phyloP scores from a whole-genome alignment of 2,888 invertebrate genomes.

The Caenorhabditis japonica region DNA sequence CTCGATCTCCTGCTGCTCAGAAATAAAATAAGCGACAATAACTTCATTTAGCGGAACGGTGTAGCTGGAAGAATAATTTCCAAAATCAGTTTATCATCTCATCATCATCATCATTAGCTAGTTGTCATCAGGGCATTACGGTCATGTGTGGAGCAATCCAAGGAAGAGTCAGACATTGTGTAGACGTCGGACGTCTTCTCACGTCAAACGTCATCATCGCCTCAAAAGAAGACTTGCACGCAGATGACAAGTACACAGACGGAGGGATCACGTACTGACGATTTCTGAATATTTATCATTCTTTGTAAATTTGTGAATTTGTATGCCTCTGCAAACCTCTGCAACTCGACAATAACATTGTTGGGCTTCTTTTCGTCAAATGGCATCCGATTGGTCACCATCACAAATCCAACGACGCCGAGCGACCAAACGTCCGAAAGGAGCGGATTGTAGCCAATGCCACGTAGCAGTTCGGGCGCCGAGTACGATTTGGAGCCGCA shows the following conservation, averaged over 20 bases:
- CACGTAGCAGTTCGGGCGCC: conserved; percentile 78
- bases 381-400: conserved; percentile 79
- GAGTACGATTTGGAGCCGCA: conserved; percentile 80
- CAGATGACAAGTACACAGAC: conserved; percentile 19
- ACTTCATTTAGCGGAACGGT: too few species aligned
- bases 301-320: not conserved
- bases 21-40: too few species aligned
- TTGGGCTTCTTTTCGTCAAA: conserved; percentile 78
- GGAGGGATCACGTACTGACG: conserved; percentile 55
- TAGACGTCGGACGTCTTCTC: conserved; percentile 22
- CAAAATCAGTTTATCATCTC: too few species aligned
- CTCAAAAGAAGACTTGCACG: conserved; percentile 53
- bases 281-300: conserved; percentile 7
- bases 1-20: too few species aligned
- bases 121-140: too few species aligned
- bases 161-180: conserved; percentile 28
- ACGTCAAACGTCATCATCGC: conserved; percentile 58
- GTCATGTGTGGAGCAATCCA: conserved; percentile 37
- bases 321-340: conserved; percentile 40
- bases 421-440: conserved; percentile 80
- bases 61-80: too few species aligned
- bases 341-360: conserved; percentile 64
- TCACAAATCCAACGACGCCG: conserved; percentile 79
- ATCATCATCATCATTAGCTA: too few species aligned
- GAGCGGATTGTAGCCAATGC: conserved; percentile 79